Evolutionary conservation across 92 coral and sea anemone genomes (phyloP).

Genomic region (Palythoa grandis): DNA sequence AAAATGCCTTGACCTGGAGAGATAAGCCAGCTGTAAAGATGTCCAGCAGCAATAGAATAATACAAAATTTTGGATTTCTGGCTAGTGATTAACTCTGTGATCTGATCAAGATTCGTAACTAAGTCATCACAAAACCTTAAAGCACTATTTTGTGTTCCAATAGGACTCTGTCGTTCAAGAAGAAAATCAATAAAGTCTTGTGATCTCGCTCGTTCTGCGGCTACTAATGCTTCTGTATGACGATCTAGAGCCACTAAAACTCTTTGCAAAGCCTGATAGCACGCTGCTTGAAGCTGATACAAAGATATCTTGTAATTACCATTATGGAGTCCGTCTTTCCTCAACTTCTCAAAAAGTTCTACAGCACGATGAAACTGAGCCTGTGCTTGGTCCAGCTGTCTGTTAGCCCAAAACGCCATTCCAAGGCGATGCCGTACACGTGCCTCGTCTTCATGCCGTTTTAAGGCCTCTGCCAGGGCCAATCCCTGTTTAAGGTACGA

Average conservation of each 20-base stretch:
- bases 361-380: slow-evolving; percentile 85
- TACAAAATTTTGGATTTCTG: slow-evolving; percentile 81
- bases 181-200: slow-evolving; percentile 91
- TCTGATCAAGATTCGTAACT: slow-evolving; percentile 73
- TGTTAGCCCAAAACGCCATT: slow-evolving; percentile 81
- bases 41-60: slow-evolving; percentile 95
- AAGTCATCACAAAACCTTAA: slow-evolving; percentile 57
- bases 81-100: slow-evolving; percentile 81
- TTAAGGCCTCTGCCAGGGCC: slow-evolving; percentile 78
- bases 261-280: slow-evolving; percentile 93
- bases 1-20: slow-evolving; percentile 84
- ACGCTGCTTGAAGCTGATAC: slow-evolving; percentile 91
- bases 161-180: slow-evolving; percentile 75
- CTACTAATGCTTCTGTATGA: slow-evolving; percentile 89
- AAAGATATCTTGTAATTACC: slow-evolving; percentile 88
- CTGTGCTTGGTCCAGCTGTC: slow-evolving; percentile 79
- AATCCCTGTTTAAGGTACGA: slow-evolving; percentile 88
- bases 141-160: slow-evolving; percentile 50
- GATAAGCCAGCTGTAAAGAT: slow-evolving; percentile 95
- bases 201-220: slow-evolving; percentile 93
- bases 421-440: slow-evolving; percentile 91
- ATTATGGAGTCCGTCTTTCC: slow-evolving; percentile 82
- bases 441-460: slow-evolving; percentile 94
- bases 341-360: slow-evolving; percentile 84
- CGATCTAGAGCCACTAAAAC: slow-evolving; percentile 86